These are phyloP conservation scores for Scalopus aquaticus DNA, from an alignment of 2,113 vertebrate species.

Conservation along the genomic window DNA sequence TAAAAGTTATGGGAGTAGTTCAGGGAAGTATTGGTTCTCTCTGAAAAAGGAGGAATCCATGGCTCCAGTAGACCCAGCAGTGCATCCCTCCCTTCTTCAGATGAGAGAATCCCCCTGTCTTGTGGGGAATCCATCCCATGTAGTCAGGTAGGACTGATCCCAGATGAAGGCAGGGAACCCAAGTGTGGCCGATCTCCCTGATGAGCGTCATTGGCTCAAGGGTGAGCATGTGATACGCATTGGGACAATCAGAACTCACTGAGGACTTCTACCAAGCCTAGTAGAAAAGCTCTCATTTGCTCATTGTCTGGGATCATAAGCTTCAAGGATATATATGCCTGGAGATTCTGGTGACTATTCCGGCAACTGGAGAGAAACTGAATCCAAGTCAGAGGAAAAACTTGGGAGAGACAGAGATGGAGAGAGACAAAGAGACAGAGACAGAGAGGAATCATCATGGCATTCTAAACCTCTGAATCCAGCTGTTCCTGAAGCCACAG, in stretches of 20 bases:
- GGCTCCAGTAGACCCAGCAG: background rate
- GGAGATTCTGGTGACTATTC: background rate
- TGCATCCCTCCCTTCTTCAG: background rate
- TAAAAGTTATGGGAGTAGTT: background rate
- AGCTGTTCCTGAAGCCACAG: background rate
- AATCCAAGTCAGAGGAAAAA: background rate
- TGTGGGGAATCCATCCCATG: no score
- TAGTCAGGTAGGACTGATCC: background rate
- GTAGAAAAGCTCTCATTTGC: background rate
- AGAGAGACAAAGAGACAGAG: background rate
- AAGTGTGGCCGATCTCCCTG: background rate
- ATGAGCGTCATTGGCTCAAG: background rate
- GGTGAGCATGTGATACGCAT: accelerated
- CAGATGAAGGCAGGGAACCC: background rate
- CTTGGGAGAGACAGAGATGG: background rate
- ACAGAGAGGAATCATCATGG: background rate
- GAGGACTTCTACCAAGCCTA: background rate
- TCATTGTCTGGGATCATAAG: background rate
- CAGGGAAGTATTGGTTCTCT: background rate
- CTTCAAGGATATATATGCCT: background rate
- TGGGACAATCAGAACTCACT: background rate
- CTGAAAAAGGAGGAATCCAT: accelerated
- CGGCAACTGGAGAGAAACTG: background rate
- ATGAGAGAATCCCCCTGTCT: background rate
- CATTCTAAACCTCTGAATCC: background rate